phyloP scores from a whole-genome alignment of 2,113 vertebrate species.

The Ophiodon elongatus region DNA sequence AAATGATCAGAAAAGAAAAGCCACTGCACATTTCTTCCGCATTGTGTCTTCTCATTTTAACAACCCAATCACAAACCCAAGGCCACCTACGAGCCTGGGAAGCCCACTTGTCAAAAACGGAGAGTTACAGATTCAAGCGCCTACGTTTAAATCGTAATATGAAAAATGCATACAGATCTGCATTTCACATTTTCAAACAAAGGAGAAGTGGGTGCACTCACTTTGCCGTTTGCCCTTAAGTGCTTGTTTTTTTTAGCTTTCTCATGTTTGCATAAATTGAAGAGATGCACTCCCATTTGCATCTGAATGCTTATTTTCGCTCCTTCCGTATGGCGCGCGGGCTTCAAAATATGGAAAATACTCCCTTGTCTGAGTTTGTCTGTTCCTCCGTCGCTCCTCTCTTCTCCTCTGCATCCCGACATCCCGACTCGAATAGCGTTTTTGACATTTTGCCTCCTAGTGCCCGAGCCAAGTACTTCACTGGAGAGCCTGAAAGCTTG shows the following conservation, averaged over 20 bases:
- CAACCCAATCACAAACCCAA: neutral
- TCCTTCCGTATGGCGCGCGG: constrained; percentile 11
- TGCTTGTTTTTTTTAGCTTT: constrained; percentile 33
- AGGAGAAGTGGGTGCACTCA: constrained; percentile 38
- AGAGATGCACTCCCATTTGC: constrained; percentile 68
- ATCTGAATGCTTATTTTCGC: constrained; percentile 64
- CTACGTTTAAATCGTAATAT: constrained; percentile 11
- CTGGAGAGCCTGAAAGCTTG: constrained; percentile 33
- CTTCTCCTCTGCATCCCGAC: constrained; percentile 12
- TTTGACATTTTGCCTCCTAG: constrained; percentile 60
- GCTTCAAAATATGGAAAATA: constrained; percentile 25
- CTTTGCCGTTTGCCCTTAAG: constrained; percentile 43
- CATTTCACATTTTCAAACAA: constrained; percentile 44
- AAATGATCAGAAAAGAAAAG: neutral
- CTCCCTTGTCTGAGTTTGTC: constrained; percentile 13
- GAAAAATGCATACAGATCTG: constrained; percentile 18
- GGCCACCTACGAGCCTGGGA: neutral
- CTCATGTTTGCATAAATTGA: constrained; percentile 64
- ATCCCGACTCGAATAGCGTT: constrained; percentile 41
- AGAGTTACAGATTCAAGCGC: constrained; percentile 22
- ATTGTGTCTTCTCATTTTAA: neutral
- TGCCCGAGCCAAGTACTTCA: constrained; percentile 54
- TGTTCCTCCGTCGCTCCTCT: constrained; percentile 22
- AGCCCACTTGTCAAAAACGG: constrained; percentile 17
- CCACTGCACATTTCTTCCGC: neutral